Evolutionary conservation across 2,888 invertebrate genomes (phyloP), one percentile per base, ranked within the genome.

Genomic region (Caenorhabditis wallacei): DNA sequence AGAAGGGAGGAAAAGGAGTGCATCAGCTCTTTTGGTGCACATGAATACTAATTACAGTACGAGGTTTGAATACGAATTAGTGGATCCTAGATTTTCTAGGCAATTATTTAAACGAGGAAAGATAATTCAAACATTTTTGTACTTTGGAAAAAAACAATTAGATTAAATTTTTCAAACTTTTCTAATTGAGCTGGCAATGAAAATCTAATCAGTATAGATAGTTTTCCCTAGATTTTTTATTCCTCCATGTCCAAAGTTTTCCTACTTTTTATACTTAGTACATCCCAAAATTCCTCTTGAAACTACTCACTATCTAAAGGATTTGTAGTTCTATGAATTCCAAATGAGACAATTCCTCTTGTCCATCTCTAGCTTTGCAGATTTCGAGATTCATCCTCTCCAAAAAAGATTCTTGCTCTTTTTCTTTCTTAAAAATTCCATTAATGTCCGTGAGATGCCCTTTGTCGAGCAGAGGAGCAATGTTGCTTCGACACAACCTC

Each of bases 41-140:
- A 48, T 59, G 80, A 43, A 80, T 80, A 74, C 80, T 74, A 80
- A 80, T 61, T 72, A 74, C 70, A 13, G 66, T 80, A 59, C 30
- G 64, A 7, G 22, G 16, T 20, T 13, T 10, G 79, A 80, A 80
- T 80, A 80, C 79, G 48, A 80, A 80, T 80, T 59, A 22, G 18
- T 48, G 46, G 2, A 2, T 13, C 13, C 18, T 18, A 18, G 46
- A 48, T 48, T 48, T 48, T n/a, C n/a, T n/a, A n/a, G n/a, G n/a
- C 5, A 13, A 18, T 48, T n/a, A 18, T 48, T 18, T 4, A 8
- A 30, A 30, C n/a, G n/a, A n/a, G n/a, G n/a, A n/a, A n/a, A n/a
- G n/a, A n/a, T n/a, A n/a, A n/a, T n/a, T n/a, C n/a, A n/a, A n/a
- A n/a, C n/a, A n/a, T n/a, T n/a, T n/a, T n/a, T n/a, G n/a, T n/a